These are phyloP conservation scores for Ophonus ardosiacus DNA, from an alignment of 2,888 invertebrate species.

Conservation along the genomic window DNA sequence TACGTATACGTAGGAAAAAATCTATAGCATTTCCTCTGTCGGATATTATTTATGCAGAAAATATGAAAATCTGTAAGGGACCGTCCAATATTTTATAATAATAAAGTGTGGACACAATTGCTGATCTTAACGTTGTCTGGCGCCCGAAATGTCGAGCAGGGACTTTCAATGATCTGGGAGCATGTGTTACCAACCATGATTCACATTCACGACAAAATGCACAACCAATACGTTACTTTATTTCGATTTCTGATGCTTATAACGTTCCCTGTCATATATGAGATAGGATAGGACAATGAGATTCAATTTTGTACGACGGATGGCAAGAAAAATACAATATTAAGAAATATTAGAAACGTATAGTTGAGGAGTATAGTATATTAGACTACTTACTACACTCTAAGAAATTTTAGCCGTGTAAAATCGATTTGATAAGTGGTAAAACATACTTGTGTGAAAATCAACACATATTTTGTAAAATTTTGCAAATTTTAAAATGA, in stretches of 20 bases:
- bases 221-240: constrained; percentile 43
- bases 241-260: constrained; percentile 49
- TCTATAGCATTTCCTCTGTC: constrained; percentile 21
- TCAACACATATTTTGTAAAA: no score
- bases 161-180: constrained; percentile 29
- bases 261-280: constrained; percentile 8
- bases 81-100: constrained; percentile 49
- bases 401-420: no score
- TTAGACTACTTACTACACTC: no score
- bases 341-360: neutral
- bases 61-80: constrained; percentile 37
- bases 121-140: constrained; percentile 44
- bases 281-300: neutral
- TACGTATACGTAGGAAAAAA: constrained; percentile 16
- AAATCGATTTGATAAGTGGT: no score
- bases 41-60: constrained; percentile 32
- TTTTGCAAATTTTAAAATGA: no score
- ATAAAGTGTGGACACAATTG: constrained; percentile 51
- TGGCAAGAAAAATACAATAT: neutral
- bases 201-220: constrained; percentile 47
- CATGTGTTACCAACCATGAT: constrained; percentile 48
- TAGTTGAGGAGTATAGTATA: neutral
- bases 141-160: constrained; percentile 16
- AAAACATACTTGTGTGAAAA: no score
- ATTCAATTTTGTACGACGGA: constrained; percentile 36